Percentiles rank a stretch among this genome's conserved stretches.
phyloP scores from a whole-genome alignment of 2,797 vertebrate genomes.

The Yasuhikotakia modesta region DNA sequence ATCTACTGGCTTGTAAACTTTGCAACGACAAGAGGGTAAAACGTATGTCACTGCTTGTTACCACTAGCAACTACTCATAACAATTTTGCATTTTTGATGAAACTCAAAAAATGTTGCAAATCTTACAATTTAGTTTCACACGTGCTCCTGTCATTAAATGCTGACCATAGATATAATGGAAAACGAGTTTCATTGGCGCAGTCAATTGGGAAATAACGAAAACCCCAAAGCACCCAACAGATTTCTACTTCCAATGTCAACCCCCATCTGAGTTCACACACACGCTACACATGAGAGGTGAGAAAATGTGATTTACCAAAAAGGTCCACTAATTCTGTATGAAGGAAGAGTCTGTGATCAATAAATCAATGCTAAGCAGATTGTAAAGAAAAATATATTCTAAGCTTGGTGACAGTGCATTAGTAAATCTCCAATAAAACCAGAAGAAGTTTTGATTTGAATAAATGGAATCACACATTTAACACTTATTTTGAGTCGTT shows the following conservation, averaged over 20 bases:
- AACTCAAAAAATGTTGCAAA: no score
- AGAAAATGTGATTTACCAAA: constrained; percentile 99
- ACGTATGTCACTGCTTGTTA: no score
- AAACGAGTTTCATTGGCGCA: constrained; percentile 70
- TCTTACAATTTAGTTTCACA: no score
- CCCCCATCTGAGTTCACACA: constrained; percentile 70
- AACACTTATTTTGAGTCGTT: constrained; percentile 83
- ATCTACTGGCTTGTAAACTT: no score
- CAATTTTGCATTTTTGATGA: no score
- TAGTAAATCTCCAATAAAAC: constrained; percentile 81
- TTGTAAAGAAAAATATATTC: constrained; percentile 94
- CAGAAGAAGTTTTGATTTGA: constrained; percentile 58
- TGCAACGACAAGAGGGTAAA: no score
- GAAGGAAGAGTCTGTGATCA: constrained; percentile 85
- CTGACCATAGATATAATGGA: no score
- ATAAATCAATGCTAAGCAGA: constrained; percentile 99
- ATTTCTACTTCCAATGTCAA: constrained; percentile 90
- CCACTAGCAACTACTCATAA: no score
- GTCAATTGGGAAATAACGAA: constrained; percentile 82
- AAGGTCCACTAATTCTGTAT: constrained; percentile 98
- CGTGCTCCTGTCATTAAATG: no score
- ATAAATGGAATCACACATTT: constrained; percentile 87
- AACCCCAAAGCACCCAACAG: constrained; percentile 76
- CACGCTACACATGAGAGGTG: constrained; percentile 79
- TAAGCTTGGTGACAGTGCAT: constrained; percentile 89